Percentiles rank a stretch among this genome's conserved stretches.
Conservation (phyloP, 2,113 vertebrate genomes). For the Odocoileus virginianus region DNA sequence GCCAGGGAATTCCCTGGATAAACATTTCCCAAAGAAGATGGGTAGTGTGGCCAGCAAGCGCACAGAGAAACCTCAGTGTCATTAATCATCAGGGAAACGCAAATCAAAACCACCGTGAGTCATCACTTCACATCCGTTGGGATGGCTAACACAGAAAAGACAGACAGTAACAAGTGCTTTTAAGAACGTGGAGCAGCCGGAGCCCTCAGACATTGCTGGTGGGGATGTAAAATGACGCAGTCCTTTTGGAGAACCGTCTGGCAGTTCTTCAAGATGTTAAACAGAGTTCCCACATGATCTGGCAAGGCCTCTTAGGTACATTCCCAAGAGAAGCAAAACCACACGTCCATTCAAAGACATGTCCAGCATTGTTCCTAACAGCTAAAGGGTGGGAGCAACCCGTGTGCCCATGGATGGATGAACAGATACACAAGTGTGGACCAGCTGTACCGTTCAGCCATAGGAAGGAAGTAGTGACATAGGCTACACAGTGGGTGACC, state of each 20-base stretch:
- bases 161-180: not conserved
- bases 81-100: not conserved
- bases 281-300: not conserved
- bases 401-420: rapidly evolving
- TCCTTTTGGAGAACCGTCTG: not conserved
- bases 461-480: rapidly evolving
- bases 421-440: too few relatives aligned
- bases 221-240: not conserved
- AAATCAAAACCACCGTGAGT: not conserved
- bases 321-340: not conserved
- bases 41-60: rapidly evolving
- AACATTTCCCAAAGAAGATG: not conserved
- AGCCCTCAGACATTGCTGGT: not conserved
- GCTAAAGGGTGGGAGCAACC: not conserved
- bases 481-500: rapidly evolving
- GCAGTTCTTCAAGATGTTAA: not conserved
- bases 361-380: not conserved
- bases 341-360: not conserved
- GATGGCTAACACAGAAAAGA: not conserved
- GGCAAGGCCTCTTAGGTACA: too few relatives aligned
- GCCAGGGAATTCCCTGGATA: not conserved
- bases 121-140: rapidly evolving
- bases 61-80: not conserved
- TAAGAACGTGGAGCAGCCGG: rapidly evolving
- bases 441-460: rapidly evolving